A percentile compares a stretch with the other conserved stretches of the same genome.
Conservation (phyloP, 2,113 vertebrate genomes). For the Neolamprologus tretocephalus region DNA sequence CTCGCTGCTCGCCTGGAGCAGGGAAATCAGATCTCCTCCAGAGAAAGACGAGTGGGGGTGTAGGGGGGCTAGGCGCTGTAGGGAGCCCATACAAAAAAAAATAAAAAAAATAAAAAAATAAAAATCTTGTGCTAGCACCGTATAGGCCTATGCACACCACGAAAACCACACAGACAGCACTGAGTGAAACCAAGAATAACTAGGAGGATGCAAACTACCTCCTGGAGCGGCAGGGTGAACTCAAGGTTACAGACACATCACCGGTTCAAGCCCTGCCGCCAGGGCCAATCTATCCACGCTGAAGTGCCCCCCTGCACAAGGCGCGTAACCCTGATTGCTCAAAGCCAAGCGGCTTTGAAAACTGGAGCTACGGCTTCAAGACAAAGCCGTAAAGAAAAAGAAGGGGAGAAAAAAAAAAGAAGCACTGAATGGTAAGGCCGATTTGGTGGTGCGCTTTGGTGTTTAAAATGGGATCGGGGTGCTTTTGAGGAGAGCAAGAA, state of each 20-base stretch:
- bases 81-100: slow-evolving; percentile 47
- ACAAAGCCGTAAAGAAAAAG: neutral
- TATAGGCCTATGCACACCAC: slow-evolving; percentile 32
- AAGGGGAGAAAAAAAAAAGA: neutral
- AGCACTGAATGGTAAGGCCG: neutral
- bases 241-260: slow-evolving; percentile 53
- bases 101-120: neutral
- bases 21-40: slow-evolving; percentile 67
- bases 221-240: slow-evolving; percentile 54
- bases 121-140: slow-evolving; percentile 30
- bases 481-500: neutral
- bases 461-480: neutral
- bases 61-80: slow-evolving; percentile 28
- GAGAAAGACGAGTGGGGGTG: slow-evolving; percentile 20
- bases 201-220: slow-evolving; percentile 33
- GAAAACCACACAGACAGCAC: slow-evolving; percentile 40
- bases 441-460: neutral
- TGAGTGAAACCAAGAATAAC: slow-evolving; percentile 49
- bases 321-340: slow-evolving; percentile 23
- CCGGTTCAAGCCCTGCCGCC: slow-evolving; percentile 30
- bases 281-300: slow-evolving; percentile 13
- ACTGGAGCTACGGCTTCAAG: neutral
- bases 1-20: slow-evolving; percentile 62
- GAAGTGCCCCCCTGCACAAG: neutral
- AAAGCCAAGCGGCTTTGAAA: slow-evolving; percentile 10